Percentiles rank a stretch among this genome's conserved stretches.
phyloP scores from a whole-genome alignment of 2,113 vertebrate genomes.

The Alligator sinensis region DNA sequence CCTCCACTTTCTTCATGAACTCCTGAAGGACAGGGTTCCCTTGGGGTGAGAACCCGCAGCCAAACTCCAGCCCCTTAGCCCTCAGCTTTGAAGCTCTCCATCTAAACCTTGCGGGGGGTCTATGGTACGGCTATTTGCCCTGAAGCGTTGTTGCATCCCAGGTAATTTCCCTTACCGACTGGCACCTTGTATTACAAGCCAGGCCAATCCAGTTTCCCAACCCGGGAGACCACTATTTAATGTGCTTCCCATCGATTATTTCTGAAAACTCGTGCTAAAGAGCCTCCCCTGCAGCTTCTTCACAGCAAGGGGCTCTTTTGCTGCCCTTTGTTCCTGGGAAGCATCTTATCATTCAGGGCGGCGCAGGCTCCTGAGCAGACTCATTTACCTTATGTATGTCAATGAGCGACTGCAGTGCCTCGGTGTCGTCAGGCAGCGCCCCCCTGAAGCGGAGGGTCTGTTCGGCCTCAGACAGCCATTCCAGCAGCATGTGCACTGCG shows the following conservation, averaged over 20 bases:
- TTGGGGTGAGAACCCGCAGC: no score
- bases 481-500: constrained; percentile 91
- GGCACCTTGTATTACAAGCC: background rate
- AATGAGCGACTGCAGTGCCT: constrained; percentile 91
- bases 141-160: no score
- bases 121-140: no score
- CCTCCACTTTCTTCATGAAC: constrained; percentile 98
- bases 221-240: background rate
- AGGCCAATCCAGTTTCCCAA: background rate
- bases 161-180: background rate
- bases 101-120: no score
- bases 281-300: fast-evolving
- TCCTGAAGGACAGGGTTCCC: constrained; percentile 72
- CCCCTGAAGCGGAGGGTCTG: constrained; percentile 96
- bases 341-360: background rate
- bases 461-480: constrained; percentile 98
- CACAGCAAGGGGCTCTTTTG: background rate
- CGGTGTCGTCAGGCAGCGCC: constrained; percentile 93
- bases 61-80: background rate
- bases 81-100: no score
- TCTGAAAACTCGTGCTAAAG: fast-evolving
- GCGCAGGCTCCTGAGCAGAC: background rate
- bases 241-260: background rate
- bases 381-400: constrained; percentile 85
- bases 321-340: background rate